Conservation (phyloP, 2,888 invertebrate species). For the Ametastegia equiseti region DNA sequence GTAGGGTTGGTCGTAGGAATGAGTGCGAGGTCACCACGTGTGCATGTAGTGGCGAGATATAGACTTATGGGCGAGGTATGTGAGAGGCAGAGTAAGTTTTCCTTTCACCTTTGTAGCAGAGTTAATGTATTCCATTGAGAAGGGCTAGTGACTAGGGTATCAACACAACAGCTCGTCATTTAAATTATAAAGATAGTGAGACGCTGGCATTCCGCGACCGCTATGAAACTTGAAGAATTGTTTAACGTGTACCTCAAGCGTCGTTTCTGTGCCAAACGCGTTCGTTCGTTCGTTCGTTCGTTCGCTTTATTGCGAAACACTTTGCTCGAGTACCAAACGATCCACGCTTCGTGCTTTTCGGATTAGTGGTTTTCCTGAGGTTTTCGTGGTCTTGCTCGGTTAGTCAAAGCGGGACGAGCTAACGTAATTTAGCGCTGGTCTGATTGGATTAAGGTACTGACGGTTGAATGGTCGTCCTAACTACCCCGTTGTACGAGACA, state of each 20-base stretch:
- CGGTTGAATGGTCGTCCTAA: conserved; percentile 7
- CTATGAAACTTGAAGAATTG: background rate
- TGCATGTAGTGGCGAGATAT: background rate
- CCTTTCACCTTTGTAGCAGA: conserved; percentile 61
- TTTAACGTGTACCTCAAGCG: background rate
- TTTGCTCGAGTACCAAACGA: conserved; percentile 32
- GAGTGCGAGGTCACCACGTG: conserved; percentile 6
- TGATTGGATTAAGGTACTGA: conserved; percentile 17
- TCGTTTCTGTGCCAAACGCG: conserved; percentile 28
- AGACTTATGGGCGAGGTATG: background rate
- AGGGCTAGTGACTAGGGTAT: conserved; percentile 58
- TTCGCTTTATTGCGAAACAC: conserved; percentile 29
- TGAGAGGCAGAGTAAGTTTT: conserved; percentile 33
- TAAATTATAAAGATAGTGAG: conserved; percentile 65
- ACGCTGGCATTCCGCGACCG: background rate
- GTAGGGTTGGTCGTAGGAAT: background rate
- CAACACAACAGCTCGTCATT: conserved; percentile 59
- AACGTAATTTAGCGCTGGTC: conserved; percentile 15
- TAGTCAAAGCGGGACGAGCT: conserved; percentile 9
- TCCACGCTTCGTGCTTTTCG: conserved; percentile 16
- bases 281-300: background rate
- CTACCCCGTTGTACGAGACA: conserved; percentile 17
- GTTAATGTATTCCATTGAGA: conserved; percentile 69
- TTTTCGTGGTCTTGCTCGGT: conserved; percentile 25
- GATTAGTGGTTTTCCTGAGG: conserved; percentile 9